phyloP scores from a whole-genome alignment of 2,888 invertebrate genomes.

The Tenthredo notha region DNA sequence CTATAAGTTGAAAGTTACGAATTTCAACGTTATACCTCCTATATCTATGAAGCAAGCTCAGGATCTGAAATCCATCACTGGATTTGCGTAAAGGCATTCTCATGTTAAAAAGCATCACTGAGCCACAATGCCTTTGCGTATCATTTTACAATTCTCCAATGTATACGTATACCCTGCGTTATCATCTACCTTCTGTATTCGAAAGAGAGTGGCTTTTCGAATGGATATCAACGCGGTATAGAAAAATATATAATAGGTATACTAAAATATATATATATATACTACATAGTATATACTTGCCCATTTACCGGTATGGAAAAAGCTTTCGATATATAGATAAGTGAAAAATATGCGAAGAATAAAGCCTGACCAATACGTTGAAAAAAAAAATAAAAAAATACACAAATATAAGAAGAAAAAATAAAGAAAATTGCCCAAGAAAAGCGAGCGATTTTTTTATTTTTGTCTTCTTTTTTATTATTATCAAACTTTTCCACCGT shows the following conservation, averaged over 20 bases:
- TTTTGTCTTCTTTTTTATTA: neutral
- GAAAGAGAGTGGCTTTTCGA: conserved; percentile 40
- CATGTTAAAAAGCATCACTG: conserved; percentile 42
- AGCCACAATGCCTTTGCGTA: conserved; percentile 32
- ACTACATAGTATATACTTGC: neutral
- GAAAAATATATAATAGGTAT: neutral
- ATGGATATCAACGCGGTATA: conserved; percentile 26
- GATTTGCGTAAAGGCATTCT: conserved; percentile 41
- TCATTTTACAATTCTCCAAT: conserved; percentile 39
- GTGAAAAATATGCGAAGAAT: neutral
- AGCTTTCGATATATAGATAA: conserved; percentile 5
- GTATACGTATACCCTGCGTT: conserved; percentile 7
- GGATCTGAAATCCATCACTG: conserved; percentile 15
- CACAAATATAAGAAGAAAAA: neutral
- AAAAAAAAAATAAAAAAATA: neutral
- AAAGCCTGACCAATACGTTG: neutral
- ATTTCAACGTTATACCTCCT: neutral
- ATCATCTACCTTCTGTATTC: conserved; percentile 49
- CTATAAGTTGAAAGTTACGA: neutral
- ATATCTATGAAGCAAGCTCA: neutral
- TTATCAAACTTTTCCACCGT: neutral
- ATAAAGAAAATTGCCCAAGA: neutral
- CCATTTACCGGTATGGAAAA: neutral
- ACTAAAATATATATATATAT: neutral
- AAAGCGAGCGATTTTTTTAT: neutral